Conservation (phyloP, 2,888 invertebrate genomes). For the Hemicrepidius hirtus region DNA sequence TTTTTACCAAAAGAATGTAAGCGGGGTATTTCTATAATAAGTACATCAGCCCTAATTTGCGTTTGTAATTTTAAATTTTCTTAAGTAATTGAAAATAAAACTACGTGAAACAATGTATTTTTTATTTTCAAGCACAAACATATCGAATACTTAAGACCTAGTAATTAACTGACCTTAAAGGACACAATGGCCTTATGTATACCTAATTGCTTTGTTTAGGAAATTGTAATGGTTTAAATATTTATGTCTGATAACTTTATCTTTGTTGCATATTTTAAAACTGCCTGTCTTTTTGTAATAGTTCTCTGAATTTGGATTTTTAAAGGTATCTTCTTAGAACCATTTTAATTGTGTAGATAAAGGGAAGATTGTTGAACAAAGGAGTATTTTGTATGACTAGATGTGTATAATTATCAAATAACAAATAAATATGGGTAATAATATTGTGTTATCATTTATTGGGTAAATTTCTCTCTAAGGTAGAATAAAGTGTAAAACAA, state of each 20-base stretch:
- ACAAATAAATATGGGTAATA: constrained; percentile 13
- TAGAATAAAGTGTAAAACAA: background rate
- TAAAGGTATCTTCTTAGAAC: background rate
- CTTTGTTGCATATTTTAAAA: constrained; percentile 16
- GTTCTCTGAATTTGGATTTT: background rate
- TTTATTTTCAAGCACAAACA: too few species aligned
- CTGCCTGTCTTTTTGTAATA: constrained; percentile 1
- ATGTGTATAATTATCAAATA: constrained; percentile 16
- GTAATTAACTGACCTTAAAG: constrained; percentile 10
- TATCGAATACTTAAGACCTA: background rate
- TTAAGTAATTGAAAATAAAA: too few species aligned
- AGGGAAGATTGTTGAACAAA: constrained; percentile 14
- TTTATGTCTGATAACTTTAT: constrained; percentile 20
- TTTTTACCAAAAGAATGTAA: too few species aligned
- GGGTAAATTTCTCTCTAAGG: background rate
- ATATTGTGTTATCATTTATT: background rate
- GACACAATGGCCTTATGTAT: background rate
- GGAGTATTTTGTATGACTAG: constrained; percentile 23
- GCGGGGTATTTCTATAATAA: too few species aligned
- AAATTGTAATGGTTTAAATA: background rate
- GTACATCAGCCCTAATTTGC: too few species aligned
- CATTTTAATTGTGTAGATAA: constrained; percentile 22
- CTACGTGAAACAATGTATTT: too few species aligned
- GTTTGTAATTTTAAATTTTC: too few species aligned
- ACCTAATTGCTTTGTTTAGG: background rate